Percentiles rank a stretch among this genome's conserved stretches.
Conservation (phyloP, 1,140 invertebrate genomes). For the Trichonephila clavata region DNA sequence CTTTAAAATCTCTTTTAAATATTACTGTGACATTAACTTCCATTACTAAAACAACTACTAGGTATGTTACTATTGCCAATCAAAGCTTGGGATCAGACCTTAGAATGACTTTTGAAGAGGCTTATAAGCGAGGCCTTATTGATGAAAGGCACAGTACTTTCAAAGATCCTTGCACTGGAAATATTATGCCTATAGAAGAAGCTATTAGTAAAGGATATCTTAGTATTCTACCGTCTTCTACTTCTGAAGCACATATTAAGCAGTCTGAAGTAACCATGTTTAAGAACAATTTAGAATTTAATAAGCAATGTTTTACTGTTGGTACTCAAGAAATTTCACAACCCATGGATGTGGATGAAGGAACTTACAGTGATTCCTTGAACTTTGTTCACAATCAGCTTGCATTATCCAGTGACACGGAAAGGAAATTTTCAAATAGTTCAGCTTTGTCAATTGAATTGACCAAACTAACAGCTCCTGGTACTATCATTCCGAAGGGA, state of each 20-base stretch:
- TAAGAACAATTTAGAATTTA: conserved; percentile 65
- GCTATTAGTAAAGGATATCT: conserved; percentile 84
- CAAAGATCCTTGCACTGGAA: conserved; percentile 88
- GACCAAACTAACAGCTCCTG: not conserved
- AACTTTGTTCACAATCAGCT: not conserved
- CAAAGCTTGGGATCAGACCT: conserved; percentile 84
- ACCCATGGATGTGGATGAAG: conserved; percentile 14
- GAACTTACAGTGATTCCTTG: not conserved
- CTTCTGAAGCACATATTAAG: conserved; percentile 30
- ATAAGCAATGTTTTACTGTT: not conserved
- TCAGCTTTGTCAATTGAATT: conserved; percentile 1
- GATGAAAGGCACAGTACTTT: conserved; percentile 90
- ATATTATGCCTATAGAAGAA: conserved; percentile 89
- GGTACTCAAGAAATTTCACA: not conserved
- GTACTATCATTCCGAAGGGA: not conserved
- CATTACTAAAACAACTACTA: conserved; percentile 89
- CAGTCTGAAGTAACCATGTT: conserved; percentile 67
- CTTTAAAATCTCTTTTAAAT: conserved; percentile 90
- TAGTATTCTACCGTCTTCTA: conserved; percentile 43
- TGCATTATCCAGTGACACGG: not conserved
- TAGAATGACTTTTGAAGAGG: conserved; percentile 89
- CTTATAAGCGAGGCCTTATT: conserved; percentile 89
- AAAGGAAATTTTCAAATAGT: not conserved
- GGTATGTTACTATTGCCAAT: conserved; percentile 88
- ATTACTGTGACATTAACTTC: conserved; percentile 92